phyloP scores from a whole-genome alignment of 2,113 vertebrate species.

The Oncorhynchus clarkii region DNA sequence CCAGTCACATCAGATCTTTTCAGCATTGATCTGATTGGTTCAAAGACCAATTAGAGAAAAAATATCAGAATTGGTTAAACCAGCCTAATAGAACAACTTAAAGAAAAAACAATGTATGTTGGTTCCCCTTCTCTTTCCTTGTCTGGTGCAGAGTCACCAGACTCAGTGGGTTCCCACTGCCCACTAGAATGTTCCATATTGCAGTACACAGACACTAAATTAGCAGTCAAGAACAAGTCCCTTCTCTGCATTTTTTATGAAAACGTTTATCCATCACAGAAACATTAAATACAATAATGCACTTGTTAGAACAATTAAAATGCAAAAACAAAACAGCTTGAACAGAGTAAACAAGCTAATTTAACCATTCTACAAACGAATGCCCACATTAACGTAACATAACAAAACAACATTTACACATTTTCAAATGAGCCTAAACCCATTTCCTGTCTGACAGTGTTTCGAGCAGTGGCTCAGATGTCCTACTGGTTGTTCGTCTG shows the following conservation, averaged over 20 bases:
- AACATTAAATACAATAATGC: slow-evolving; percentile 55
- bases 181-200: no score
- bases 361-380: slow-evolving; percentile 36
- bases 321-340: slow-evolving; percentile 55
- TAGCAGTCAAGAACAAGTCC: slow-evolving; percentile 11
- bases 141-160: no score
- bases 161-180: no score
- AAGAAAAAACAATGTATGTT: no score
- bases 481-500: slow-evolving; percentile 90
- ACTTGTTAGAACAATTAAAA: slow-evolving; percentile 61
- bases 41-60: no score
- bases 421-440: slow-evolving; percentile 48
- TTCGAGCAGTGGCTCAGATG: slow-evolving; percentile 60
- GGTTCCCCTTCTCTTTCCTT: no score
- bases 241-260: slow-evolving; percentile 50
- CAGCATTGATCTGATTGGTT: no score
- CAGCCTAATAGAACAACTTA: no score
- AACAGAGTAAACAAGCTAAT: slow-evolving; percentile 48
- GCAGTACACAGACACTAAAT: no score
- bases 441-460: slow-evolving; percentile 54
- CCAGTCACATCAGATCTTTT: no score
- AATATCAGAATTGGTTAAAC: no score
- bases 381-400: slow-evolving; percentile 19
- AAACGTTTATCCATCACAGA: slow-evolving; percentile 52
- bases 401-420: neutral